A percentile compares a stretch with the other conserved stretches of the same genome.
Conservation (phyloP, 2,888 invertebrate species). For the Coelinius sp. region DNA sequence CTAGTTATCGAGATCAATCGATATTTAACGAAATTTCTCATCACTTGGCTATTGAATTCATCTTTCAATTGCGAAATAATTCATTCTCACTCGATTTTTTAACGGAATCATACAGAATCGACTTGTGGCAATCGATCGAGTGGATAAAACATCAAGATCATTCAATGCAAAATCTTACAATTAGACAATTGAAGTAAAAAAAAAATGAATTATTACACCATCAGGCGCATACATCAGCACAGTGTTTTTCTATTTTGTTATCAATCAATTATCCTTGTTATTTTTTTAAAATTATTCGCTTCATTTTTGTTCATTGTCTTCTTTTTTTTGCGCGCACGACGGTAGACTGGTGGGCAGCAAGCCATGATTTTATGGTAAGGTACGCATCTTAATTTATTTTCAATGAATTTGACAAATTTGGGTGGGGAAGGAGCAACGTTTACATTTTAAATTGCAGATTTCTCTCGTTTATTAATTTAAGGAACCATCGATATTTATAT, state of each 20-base stretch:
- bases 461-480: constrained; percentile 57
- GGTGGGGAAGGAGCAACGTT: constrained; percentile 51
- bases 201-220: constrained; percentile 15
- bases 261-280: constrained; percentile 15
- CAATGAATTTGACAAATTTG: constrained; percentile 63
- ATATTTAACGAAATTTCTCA: not conserved
- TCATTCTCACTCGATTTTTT: constrained; percentile 24
- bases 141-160: constrained; percentile 13
- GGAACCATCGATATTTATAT: constrained; percentile 67
- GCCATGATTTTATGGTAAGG: constrained; percentile 57
- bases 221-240: constrained; percentile 24
- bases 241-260: constrained; percentile 24
- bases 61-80: not conserved
- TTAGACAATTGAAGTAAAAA: constrained; percentile 4
- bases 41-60: not conserved
- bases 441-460: constrained; percentile 42
- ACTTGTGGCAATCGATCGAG: constrained; percentile 6
- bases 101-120: not conserved
- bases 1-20: not conserved
- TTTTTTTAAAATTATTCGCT: not conserved
- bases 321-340: constrained; percentile 51
- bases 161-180: constrained; percentile 16
- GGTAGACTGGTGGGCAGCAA: constrained; percentile 62
- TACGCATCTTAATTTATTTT: constrained; percentile 59
- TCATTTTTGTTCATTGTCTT: constrained; percentile 24